phyloP scores from a whole-genome alignment of 2,888 invertebrate species.

The Drosophila aldrichi region DNA sequence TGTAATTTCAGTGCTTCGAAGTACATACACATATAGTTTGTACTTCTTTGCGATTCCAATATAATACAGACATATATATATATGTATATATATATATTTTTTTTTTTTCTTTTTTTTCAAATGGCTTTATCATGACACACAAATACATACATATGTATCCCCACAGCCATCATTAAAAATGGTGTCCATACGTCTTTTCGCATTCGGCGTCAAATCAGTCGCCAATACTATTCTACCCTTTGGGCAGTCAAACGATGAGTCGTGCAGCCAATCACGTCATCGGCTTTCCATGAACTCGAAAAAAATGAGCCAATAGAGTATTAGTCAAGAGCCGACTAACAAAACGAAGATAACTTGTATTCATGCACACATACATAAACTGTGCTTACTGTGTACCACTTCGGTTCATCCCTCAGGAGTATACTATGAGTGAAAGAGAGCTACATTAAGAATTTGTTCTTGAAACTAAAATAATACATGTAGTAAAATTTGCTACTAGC shows the following conservation, averaged over 20 bases:
- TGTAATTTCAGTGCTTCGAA: too few relatives aligned
- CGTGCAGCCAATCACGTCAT: slow-evolving; percentile 17
- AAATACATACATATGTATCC: background rate
- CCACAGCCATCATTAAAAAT: slow-evolving; percentile 12
- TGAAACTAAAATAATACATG: too few relatives aligned
- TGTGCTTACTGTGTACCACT: background rate
- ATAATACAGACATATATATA: background rate
- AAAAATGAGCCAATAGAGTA: slow-evolving; percentile 14
- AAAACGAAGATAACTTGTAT: background rate
- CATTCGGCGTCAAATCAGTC: background rate
- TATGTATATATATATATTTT: background rate
- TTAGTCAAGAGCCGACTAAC: background rate
- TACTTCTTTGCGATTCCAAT: background rate
- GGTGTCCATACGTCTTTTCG: background rate
- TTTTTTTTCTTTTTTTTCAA: background rate
- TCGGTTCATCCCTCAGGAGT: slow-evolving; percentile 1
- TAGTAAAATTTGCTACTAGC: too few relatives aligned
- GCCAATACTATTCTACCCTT: background rate
- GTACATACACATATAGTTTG: background rate
- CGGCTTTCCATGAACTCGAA: background rate
- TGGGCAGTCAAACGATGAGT: background rate
- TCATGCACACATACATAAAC: background rate
- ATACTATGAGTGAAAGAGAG: background rate
- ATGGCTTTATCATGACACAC: background rate
- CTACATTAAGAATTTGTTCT: too few relatives aligned